Evolutionary conservation across 1,140 invertebrate species (phyloP).

Genomic region (Platyura marginata): DNA sequence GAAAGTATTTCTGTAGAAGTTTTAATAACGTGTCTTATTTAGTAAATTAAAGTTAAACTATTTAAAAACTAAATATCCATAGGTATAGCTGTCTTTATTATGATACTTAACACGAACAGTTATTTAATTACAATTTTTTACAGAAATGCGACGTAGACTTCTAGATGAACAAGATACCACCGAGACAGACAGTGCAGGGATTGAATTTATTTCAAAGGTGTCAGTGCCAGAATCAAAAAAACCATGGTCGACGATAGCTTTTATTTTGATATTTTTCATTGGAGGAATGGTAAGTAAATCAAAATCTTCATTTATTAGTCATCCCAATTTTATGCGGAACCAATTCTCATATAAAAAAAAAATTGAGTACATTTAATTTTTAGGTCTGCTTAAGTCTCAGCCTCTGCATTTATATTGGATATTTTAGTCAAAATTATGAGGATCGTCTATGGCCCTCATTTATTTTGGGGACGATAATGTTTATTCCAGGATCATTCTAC

Average conservation of each 20-base stretch:
- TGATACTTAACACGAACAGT: neutral
- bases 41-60: too few species aligned
- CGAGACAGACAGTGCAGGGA: neutral
- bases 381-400: neutral
- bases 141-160: neutral
- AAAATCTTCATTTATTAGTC: too few species aligned
- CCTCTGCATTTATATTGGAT: neutral
- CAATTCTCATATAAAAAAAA: too few species aligned
- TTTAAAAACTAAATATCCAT: too few species aligned
- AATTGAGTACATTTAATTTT: neutral
- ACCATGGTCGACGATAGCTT: neutral
- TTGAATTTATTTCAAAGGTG: neutral
- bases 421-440: neutral
- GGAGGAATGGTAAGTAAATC: neutral
- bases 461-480: neutral
- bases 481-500: neutral
- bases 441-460: neutral
- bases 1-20: too few species aligned
- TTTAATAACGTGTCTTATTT: too few species aligned
- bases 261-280: neutral
- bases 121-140: neutral
- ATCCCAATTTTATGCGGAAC: neutral
- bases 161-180: neutral
- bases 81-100: too few species aligned
- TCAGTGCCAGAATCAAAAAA: too few species aligned